Evolutionary conservation across 2,888 invertebrate genomes (phyloP).

Genomic region (Conomelus anceps): DNA sequence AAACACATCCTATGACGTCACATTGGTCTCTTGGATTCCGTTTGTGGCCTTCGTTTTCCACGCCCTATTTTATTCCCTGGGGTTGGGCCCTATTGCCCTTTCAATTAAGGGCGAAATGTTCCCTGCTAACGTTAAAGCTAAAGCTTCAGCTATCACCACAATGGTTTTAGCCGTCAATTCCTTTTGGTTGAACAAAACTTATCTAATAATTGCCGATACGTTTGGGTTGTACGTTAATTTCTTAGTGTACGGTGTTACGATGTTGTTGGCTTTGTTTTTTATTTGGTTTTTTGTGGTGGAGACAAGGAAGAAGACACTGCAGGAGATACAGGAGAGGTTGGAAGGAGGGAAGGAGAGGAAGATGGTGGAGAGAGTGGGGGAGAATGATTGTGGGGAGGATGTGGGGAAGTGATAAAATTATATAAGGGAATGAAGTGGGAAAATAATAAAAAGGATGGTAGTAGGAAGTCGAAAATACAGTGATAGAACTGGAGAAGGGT

Average conservation of each 20-base stretch:
- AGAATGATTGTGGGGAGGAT: conserved; percentile 29
- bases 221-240: conserved; percentile 58
- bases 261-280: conserved; percentile 53
- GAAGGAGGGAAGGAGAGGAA: conserved; percentile 34
- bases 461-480: no score
- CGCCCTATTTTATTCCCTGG: conserved; percentile 51
- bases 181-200: conserved; percentile 53
- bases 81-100: conserved; percentile 54
- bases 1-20: conserved; percentile 25
- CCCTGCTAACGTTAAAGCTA: conserved; percentile 55
- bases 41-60: conserved; percentile 51
- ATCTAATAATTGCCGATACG: conserved; percentile 51
- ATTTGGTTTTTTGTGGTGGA: conserved; percentile 56
- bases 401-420: background rate
- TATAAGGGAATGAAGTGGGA: no score
- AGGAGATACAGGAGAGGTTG: conserved; percentile 58
- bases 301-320: conserved; percentile 62
- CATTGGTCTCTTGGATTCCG: conserved; percentile 28
- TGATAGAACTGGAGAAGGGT: no score
- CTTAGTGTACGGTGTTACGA: conserved; percentile 56
- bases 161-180: conserved; percentile 51
- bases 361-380: background rate
- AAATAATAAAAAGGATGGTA: no score
- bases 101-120: conserved; percentile 58
- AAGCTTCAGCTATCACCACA: conserved; percentile 52